These are phyloP conservation scores for Micrasema longulum DNA, from an alignment of 1,140 invertebrate species.

Conservation along the genomic window DNA sequence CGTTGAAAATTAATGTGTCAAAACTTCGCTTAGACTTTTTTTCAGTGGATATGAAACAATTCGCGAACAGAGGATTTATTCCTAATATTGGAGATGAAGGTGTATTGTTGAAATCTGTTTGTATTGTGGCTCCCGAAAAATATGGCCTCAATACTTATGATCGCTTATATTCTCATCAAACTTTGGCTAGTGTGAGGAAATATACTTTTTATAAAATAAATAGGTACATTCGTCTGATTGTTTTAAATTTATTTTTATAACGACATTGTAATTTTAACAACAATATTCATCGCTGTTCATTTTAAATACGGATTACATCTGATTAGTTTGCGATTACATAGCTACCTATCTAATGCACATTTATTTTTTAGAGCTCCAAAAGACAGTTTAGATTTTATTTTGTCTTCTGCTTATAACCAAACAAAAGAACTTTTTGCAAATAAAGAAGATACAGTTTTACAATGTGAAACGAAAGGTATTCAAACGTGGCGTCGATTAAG, in stretches of 20 bases:
- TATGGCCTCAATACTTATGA: conserved; percentile 63
- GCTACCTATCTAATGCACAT: too few species aligned
- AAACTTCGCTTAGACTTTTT: too few species aligned
- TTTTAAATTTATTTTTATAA: too few species aligned
- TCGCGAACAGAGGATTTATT: conserved; percentile 68
- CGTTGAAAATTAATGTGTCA: too few species aligned
- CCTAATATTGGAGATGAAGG: conserved; percentile 71
- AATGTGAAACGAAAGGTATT: conserved; percentile 69
- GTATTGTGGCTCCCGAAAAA: conserved; percentile 59
- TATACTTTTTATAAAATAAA: conserved; percentile 65
- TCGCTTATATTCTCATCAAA: conserved; percentile 73
- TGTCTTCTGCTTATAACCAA: conserved; percentile 72
- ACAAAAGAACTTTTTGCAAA: conserved; percentile 70
- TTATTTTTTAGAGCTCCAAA: conserved; percentile 68
- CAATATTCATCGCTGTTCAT: too few species aligned
- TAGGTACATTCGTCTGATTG: conserved; percentile 53
- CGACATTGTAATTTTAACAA: too few species aligned
- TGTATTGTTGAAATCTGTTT: conserved; percentile 67
- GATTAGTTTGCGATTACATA: too few species aligned
- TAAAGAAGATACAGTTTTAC: conserved; percentile 70
- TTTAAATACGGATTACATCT: too few species aligned
- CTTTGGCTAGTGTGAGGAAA: conserved; percentile 69
- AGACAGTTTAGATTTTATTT: conserved; percentile 72
- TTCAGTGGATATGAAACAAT: conserved; percentile 56
- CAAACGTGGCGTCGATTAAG: conserved; percentile 69